Evolutionary conservation across 2,797 vertebrate genomes (phyloP), one percentile per base, ranked within the genome.

Genomic region (Antrozous pallidus): DNA sequence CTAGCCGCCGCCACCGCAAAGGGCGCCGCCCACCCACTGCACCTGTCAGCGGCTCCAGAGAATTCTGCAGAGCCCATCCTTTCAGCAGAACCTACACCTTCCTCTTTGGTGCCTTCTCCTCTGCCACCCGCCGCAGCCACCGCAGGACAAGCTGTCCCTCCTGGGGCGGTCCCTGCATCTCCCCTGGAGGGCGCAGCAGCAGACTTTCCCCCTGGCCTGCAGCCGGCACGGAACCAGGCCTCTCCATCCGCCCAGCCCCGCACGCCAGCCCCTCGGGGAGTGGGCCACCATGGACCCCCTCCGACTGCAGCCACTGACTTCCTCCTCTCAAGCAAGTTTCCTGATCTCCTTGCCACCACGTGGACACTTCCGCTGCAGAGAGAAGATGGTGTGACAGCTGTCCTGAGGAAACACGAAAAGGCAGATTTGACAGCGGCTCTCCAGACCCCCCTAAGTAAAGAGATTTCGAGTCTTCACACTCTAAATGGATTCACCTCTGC

Each of bases 21-120:
- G 63, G 80, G 63, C 85, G 91, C 82, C 90, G 54, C 77, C 80
- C 75, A 70, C 71, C 94, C 86, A 16, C 88, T 79, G 80, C 74
- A 42, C 81, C 17, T 95, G 94, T 90, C 96, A 81, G 74, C 96
- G 75, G 80, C 87, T 97, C 93, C 95, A 3, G 12, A 96, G 95
- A 95, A 70, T 79, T 83, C 75, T 1, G 26, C 93, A 94, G 95
- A 93, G 90, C 58, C 80, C 40, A 24, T 65, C 87, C 89, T 92
- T 94, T 95, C 92, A 20, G 58, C 74, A 80, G 93, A 96, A 94
- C 95, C 70, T 88, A 47, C 0, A 0, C 75, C 94, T 93, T 95
- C 92, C 75, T 88, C 96, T 69, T 42, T 49, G 61, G 7, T 85
- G 84, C 93, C 63, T 92, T 75, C 90, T 93, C 47, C 56, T 70